phyloP scores from a whole-genome alignment of 2,888 invertebrate species.

The Eilema caniola region DNA sequence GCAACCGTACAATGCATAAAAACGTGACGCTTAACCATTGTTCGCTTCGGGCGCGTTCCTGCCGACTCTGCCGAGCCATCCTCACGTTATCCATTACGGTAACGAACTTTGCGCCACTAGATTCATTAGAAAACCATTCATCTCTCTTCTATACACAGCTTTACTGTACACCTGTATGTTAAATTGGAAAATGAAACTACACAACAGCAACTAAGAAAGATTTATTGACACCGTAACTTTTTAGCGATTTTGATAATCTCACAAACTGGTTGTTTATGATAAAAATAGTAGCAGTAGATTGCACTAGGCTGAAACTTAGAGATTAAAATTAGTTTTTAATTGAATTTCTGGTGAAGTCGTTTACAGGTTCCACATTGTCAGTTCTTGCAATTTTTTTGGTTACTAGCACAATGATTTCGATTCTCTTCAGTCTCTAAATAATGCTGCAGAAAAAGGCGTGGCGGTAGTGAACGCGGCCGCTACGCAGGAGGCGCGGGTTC shows the following conservation, averaged over 20 bases:
- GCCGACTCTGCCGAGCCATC: conserved; percentile 8
- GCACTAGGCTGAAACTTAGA: no score
- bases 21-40: conserved; percentile 21
- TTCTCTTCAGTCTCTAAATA: no score
- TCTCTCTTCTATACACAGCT: conserved; percentile 48
- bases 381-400: no score
- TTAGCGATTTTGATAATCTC: conserved; percentile 11
- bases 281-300: no score
- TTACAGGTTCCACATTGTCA: no score
- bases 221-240: conserved; percentile 14
- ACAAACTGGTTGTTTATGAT: background rate
- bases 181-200: conserved; percentile 46
- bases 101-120: conserved; percentile 74
- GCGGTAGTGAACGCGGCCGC: no score
- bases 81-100: conserved; percentile 70
- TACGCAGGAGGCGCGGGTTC: no score
- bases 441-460: no score
- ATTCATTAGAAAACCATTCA: conserved; percentile 82
- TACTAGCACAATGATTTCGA: no score
- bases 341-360: no score
- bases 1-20: conserved; percentile 16
- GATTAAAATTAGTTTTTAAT: no score
- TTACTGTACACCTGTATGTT: conserved; percentile 39
- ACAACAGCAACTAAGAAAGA: conserved; percentile 23
- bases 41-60: conserved; percentile 3